Evolutionary conservation across 1,140 invertebrate genomes (phyloP), one percentile per base, ranked within the genome.

Genomic region (Anthonomus grandis): DNA sequence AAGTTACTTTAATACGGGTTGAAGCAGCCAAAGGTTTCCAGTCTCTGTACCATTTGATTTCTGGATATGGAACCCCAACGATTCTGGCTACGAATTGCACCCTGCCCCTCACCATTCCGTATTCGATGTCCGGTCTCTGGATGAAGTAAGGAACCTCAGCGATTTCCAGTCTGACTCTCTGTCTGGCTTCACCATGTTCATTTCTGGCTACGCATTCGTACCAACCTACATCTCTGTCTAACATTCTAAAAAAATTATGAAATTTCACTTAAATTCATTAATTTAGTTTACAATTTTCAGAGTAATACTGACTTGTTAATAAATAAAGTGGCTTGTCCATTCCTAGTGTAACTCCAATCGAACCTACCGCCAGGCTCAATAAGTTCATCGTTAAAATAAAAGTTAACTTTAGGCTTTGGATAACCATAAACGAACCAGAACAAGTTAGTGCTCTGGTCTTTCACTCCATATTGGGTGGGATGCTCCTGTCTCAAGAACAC

Each of bases 11-110:
- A 17, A 91, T 84, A 64, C 92, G 83, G 4, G 81, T 80, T 0
- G 90, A 89, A 2, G 88, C 74, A 1, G 89, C 84, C 4, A 97
- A 70, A 2, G 91, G 93, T 68, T 91, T 87, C 93, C 93, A 97
- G 72, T 97, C 93, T 75, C 96, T 97, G 76, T 90, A 96, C 91
- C 93, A 97, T 70, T 92, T 95, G n/a, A 99, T 84, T 60, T 94
- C 91, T 0, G 96, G 95, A 65, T 87, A 86, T 0, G 96, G 96
- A 50, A 92, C 84, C 9, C 95, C 96, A 21, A 85, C 86, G 36
- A 98, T 84, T 44, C 89, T 81, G 36, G 94, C 95, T 68, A 90
- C 87, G 23, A 98, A 77, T 41, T 84, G 79, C 3, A 85, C 89
- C 41, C 80, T 82, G 49, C 85, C 83, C 37, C 91, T 76, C 2